Base-by-base conservation (phyloP, 2,888 invertebrate genomes). In the Drosophila pseudotakahashii region DNA sequence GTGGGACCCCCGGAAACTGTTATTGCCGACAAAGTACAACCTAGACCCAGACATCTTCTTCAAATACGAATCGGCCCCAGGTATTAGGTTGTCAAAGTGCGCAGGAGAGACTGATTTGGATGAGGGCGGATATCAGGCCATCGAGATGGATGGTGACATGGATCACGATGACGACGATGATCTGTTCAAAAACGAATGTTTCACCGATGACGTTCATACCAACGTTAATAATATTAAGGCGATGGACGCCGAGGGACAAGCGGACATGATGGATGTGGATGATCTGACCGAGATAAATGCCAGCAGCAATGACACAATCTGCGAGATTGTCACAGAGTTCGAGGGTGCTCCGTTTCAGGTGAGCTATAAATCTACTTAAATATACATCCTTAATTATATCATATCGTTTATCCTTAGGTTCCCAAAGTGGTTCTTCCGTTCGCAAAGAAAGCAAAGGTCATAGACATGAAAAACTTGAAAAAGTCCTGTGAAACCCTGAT, bases 391-490 rank as follows among this genome's bases (percentile, higher is more conserved):
- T 2, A 7, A 7, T n/a, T 7, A n/a, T 13, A n/a, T n/a, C 1
- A 45, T 26, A 26, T 2, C 7, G 1, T n/a, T 13, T 36, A 47
- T 89, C 5, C 34, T 34, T 47, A 39, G 88, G 83, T 90, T 5
- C 89, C 90, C 26, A 95, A 95, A 92, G 94, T 95, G 48, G 94
- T 95, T 82, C 95, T 98, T 70, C 94, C 95, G 0, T 97, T 96
- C 91, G 96, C 97, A 6, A 94, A 95, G 92, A 94, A 95, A 61
- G 96, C 98, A 6, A 98, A 98, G 89, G 96, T 95, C 66, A 94
- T 98, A 42, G 97, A 98, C 88, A 97, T 98, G 94, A 96, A 95
- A 84, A 95, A 94, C 88, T 91, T 98, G 45, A 98, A 98, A 90
- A 92, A 93, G n/a, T 94, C 94, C 57, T 95, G 97, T 72, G 96